Evolutionary conservation across 2,888 invertebrate genomes (phyloP).

Genomic region (Tipula helvola): DNA sequence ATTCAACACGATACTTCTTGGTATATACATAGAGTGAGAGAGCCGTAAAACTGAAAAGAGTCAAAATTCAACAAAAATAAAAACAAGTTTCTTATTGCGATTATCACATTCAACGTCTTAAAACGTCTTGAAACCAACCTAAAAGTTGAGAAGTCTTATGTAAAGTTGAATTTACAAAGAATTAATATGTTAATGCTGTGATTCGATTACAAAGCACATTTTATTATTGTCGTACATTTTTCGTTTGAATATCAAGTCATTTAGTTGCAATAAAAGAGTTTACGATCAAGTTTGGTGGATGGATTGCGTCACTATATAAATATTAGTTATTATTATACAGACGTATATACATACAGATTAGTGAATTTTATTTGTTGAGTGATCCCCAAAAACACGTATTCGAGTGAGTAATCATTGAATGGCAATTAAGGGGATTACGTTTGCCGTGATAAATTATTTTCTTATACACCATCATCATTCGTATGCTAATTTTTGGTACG

Average conservation of each 20-base stretch:
- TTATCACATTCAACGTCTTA: not conserved
- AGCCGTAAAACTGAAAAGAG: not conserved
- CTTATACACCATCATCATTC: not conserved
- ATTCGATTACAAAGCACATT: not conserved
- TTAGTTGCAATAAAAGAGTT: no score
- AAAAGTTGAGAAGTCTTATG: not conserved
- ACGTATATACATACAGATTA: not conserved
- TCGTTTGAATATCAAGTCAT: no score
- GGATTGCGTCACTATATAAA: not conserved
- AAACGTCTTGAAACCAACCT: not conserved
- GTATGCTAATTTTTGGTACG: not conserved
- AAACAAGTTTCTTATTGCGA: not conserved
- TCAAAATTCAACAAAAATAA: not conserved
- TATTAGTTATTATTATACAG: no score
- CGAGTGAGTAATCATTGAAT: not conserved
- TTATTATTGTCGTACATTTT: not conserved
- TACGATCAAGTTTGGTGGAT: not conserved
- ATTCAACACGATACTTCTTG: not conserved
- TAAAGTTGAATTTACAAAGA: not conserved
- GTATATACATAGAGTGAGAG: no score
- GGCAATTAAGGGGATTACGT: not conserved
- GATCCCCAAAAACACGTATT: not conserved
- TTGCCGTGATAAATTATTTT: not conserved
- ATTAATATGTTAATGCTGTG: not conserved
- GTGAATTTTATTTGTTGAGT: not conserved